Conservation (phyloP, 2,888 invertebrate species). For the Adelphocoris suturalis region DNA sequence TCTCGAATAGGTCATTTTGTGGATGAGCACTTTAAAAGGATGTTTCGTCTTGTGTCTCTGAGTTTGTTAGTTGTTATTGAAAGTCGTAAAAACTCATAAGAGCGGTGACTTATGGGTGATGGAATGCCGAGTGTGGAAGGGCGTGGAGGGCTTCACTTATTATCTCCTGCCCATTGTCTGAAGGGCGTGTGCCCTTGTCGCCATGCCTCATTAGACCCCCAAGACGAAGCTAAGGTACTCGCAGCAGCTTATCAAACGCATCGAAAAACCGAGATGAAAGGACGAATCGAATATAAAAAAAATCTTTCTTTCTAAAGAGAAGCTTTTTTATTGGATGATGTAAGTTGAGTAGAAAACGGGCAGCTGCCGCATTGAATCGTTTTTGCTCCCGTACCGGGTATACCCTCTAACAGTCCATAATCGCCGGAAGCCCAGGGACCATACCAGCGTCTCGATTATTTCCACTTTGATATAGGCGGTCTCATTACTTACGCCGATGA, state of each 20-base stretch:
- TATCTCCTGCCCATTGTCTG: conserved; percentile 69
- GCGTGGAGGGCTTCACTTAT: conserved; percentile 64
- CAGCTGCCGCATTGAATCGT: conserved; percentile 57
- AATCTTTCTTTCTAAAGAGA: conserved; percentile 37
- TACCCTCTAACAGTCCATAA: conserved; percentile 58
- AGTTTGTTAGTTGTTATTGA: not conserved
- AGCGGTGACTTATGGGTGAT: conserved; percentile 47
- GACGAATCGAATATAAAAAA: conserved; percentile 2
- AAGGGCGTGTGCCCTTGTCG: conserved; percentile 67
- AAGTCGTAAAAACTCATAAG: conserved; percentile 44
- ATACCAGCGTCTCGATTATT: conserved; percentile 31
- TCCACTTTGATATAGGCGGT: conserved; percentile 55
- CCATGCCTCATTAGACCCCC: conserved; percentile 69
- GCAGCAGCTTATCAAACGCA: conserved; percentile 9
- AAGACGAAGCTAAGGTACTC: not conserved
- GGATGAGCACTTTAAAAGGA: too few relatives aligned
- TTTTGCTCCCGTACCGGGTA: conserved; percentile 32
- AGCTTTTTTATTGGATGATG: conserved; percentile 48
- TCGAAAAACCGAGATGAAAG: conserved; percentile 43
- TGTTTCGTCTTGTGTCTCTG: too few relatives aligned
- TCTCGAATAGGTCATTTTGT: too few relatives aligned
- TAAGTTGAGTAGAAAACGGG: conserved; percentile 65
- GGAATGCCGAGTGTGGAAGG: conserved; percentile 62
- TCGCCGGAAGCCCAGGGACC: conserved; percentile 65
- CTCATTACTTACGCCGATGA: conserved; percentile 43